Evolutionary conservation across 2,888 invertebrate genomes (phyloP).

Genomic region (Eupithecia tripunctaria): DNA sequence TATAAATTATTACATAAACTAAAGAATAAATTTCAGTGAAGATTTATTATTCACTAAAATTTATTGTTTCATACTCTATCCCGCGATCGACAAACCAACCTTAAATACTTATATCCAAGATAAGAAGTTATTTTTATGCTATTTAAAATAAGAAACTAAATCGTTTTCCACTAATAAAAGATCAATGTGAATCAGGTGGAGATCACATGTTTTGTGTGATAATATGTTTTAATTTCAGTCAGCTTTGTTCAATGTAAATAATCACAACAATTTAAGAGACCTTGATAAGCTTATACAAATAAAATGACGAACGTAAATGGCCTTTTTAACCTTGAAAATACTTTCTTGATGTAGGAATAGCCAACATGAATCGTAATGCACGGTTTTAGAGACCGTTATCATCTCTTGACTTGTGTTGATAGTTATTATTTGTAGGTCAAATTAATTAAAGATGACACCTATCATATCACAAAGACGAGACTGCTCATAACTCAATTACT

Average conservation of each 20-base stretch:
- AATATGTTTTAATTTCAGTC: conserved; percentile 1
- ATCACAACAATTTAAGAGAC: conserved; percentile 33
- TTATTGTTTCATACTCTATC: neutral
- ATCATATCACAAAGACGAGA: neutral
- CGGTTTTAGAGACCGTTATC: conserved; percentile 1
- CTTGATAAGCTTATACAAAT: conserved; percentile 26
- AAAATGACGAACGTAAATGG: conserved; percentile 23
- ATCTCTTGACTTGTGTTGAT: conserved; percentile 11
- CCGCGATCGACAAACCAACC: neutral
- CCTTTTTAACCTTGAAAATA: conserved; percentile 20
- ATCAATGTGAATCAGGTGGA: conserved; percentile 26
- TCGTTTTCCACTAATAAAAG: neutral
- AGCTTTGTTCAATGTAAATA: conserved; percentile 36
- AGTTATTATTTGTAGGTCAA: conserved; percentile 13
- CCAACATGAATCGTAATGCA: neutral
- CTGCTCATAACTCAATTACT: neutral
- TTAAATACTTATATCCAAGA: neutral
- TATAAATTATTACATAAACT: neutral
- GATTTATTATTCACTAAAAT: too few species aligned
- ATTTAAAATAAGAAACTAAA: neutral
- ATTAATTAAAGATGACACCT: conserved; percentile 7
- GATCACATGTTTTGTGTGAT: conserved; percentile 18
- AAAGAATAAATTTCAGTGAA: neutral
- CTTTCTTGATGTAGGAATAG: conserved; percentile 9
- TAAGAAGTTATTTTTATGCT: neutral